phyloP scores from a whole-genome alignment of 2,888 invertebrate species.

The Auanema sp. region DNA sequence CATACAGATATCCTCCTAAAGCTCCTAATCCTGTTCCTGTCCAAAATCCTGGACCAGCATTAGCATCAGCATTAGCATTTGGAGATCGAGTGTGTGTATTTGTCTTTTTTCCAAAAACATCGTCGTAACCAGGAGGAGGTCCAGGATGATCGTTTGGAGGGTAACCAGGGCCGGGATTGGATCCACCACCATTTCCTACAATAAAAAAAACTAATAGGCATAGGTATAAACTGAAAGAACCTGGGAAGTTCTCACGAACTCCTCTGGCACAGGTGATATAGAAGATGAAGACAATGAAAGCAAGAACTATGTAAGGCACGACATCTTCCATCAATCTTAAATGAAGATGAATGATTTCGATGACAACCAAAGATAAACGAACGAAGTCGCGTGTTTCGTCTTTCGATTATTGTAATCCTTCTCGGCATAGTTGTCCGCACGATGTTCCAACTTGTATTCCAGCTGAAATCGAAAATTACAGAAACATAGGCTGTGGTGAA shows the following conservation, averaged over 20 bases:
- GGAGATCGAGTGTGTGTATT: not conserved
- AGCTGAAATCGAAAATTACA: constrained; percentile 30
- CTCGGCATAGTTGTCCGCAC: constrained; percentile 13
- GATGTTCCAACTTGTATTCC: constrained; percentile 55
- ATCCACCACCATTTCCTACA: constrained; percentile 9
- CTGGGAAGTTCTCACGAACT: constrained; percentile 20
- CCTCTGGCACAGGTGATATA: constrained; percentile 40
- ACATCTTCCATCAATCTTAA: constrained; percentile 26
- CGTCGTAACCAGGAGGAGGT: constrained; percentile 46
- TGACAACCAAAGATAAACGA: not conserved
- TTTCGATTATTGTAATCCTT: not conserved
- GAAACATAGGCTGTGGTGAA: constrained; percentile 12
- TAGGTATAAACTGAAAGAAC: constrained; percentile 1
- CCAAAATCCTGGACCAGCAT: constrained; percentile 36
- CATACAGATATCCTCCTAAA: constrained; percentile 53
- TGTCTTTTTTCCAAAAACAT: constrained; percentile 14
- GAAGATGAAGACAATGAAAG: constrained; percentile 45
- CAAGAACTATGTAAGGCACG: constrained; percentile 36
- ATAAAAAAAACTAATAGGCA: not conserved
- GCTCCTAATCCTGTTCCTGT: constrained; percentile 53
- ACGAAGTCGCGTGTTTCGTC: not conserved
- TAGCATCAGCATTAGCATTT: not conserved
- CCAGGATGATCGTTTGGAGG: constrained; percentile 35
- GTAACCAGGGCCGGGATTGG: constrained; percentile 26
- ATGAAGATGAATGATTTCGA: not conserved